Evolutionary conservation across 2,888 invertebrate species (phyloP).

Genomic region (Uloborus plumipes): DNA sequence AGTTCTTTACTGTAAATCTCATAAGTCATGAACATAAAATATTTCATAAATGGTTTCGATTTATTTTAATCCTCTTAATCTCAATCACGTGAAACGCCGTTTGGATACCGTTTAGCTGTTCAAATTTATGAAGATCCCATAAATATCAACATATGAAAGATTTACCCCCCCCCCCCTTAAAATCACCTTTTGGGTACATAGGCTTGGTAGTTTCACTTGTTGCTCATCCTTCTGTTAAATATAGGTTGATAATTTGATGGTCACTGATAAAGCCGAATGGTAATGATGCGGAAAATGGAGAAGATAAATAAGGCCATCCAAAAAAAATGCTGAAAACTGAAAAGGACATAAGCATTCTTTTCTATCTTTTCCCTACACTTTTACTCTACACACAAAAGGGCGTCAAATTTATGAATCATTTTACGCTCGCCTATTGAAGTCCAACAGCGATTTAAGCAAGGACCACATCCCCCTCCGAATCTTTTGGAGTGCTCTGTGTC

Average conservation of each 20-base stretch:
- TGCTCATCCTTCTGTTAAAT: conserved; percentile 13
- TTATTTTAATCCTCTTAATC: no score
- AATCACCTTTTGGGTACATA: background rate
- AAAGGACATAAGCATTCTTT: conserved; percentile 34
- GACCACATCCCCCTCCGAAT: conserved; percentile 17
- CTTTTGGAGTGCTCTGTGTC: conserved; percentile 15
- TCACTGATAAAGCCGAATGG: background rate
- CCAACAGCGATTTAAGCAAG: conserved; percentile 30
- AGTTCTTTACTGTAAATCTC: no score
- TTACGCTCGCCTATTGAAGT: conserved; percentile 47
- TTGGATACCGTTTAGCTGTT: no score
- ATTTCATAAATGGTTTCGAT: no score
- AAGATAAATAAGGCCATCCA: conserved; percentile 42
- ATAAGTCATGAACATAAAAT: no score
- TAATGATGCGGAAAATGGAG: conserved; percentile 49
- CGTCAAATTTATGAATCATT: conserved; percentile 57
- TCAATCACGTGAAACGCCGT: no score
- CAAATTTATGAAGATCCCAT: no score
- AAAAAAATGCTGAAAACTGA: no score
- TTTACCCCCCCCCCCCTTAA: no score
- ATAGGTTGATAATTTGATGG: conserved; percentile 2
- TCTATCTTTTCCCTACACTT: conserved; percentile 36
- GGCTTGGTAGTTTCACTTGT: background rate
- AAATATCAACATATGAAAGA: no score
- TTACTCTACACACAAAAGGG: conserved; percentile 31